Percentiles rank a stretch among this genome's conserved stretches.
These are phyloP conservation scores for Athetis lepigone DNA, from an alignment of 2,888 invertebrate species.

Conservation along the genomic window DNA sequence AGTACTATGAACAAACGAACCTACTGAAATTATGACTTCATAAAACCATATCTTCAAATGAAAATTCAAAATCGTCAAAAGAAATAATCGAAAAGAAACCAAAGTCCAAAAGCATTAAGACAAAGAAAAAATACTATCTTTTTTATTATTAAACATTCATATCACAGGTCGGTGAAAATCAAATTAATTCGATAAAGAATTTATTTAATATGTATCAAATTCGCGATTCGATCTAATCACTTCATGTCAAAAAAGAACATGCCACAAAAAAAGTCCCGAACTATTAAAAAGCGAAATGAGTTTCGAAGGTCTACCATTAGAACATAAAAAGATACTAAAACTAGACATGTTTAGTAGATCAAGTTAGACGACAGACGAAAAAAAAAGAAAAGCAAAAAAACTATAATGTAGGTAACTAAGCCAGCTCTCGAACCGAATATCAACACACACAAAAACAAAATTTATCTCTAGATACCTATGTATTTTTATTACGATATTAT, in stretches of 20 bases:
- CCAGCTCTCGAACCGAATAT: constrained; percentile 17
- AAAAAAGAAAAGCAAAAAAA: constrained; percentile 31
- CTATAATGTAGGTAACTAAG: constrained; percentile 26
- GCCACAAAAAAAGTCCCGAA: neutral
- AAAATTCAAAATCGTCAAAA: no score
- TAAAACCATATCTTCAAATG: no score
- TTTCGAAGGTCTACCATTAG: constrained; percentile 19
- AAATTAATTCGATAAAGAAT: constrained; percentile 23
- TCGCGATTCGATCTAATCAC: neutral
- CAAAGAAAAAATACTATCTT: constrained; percentile 21
- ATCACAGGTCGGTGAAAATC: constrained; percentile 16
- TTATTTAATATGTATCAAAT: neutral
- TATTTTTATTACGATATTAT: constrained; percentile 51
- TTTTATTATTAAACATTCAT: no score
- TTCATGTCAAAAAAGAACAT: constrained; percentile 12
- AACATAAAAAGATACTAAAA: constrained; percentile 23
- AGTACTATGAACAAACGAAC: no score
- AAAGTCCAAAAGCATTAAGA: constrained; percentile 17
- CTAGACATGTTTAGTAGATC: constrained; percentile 10
- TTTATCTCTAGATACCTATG: constrained; percentile 29
- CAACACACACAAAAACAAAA: constrained; percentile 27
- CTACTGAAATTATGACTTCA: no score
- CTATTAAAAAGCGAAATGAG: constrained; percentile 6
- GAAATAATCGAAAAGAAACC: constrained; percentile 19
- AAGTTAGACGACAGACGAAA: constrained; percentile 13